Evolutionary conservation across 1,140 invertebrate genomes (phyloP), one percentile per base, ranked within the genome.

Genomic region (Drosophila bipectinata): DNA sequence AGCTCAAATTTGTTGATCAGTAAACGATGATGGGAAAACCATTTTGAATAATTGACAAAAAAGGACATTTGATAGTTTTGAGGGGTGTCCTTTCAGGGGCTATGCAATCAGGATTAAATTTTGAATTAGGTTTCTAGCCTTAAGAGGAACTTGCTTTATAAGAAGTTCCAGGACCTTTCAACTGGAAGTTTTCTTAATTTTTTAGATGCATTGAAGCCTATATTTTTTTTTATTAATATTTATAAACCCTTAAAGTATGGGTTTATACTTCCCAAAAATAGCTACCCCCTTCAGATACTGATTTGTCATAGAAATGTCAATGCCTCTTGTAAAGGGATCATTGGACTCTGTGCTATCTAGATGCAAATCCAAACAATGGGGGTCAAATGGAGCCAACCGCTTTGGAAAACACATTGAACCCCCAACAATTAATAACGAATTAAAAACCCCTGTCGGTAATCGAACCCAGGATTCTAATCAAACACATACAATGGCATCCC

Each of bases 401-500:
- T 58, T 41, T 41, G 55, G 55, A 39, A 71, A 72, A 75, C 37
- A 60, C 59, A 67, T 75, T 55, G 72, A 28, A 76, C 67, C 55
- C 54, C 30, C 24, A n/a, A 37, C 73, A 64, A 81, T 83, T 79
- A 75, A 72, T 71, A 72, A 41, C 61, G 60, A 71, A 83, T 75
- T 79, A 75, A 71, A 24, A 78, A 63, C 48, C 59, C 58, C 52
- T 68, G 62, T 14, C 48, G 47, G 56, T 54, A 78, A 74, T 72
- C 58, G 57, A 66, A 58, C 53, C 60, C 55, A 45, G 62, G 72
- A 67, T 72, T 82, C 82, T 82, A 87, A 85, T 82, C 74, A 78
- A 87, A 75, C 74, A 60, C 60, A 71, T 64, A 59, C 54, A 62
- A 71, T 55, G 49, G 41, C 41, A 15, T 18, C 14, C 74, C 37